Evolutionary conservation across 2,797 vertebrate genomes (phyloP).

Genomic region (Antennarius maculatus): DNA sequence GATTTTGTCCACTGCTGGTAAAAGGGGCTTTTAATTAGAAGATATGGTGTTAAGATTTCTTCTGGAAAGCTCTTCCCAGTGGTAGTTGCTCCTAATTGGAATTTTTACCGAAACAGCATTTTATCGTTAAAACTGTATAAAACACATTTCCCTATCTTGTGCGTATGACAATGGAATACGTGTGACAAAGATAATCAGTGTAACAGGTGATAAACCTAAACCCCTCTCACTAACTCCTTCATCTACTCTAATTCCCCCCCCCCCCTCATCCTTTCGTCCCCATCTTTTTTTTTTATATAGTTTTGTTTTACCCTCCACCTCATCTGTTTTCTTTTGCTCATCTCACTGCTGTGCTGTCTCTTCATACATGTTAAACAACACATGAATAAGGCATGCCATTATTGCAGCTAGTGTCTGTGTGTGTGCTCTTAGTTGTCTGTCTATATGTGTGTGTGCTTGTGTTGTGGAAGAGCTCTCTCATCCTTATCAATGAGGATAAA

Average conservation of each 20-base stretch:
- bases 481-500: conserved; percentile 57
- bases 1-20: no score
- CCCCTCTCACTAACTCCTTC: conserved; percentile 21
- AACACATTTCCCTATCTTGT: no score
- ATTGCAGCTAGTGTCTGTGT: background rate
- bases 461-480: conserved; percentile 16
- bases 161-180: no score
- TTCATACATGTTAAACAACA: conserved; percentile 50
- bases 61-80: no score
- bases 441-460: conserved; percentile 5
- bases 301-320: background rate
- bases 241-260: conserved; percentile 31
- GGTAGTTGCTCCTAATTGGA: no score
- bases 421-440: conserved; percentile 1
- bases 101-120: no score
- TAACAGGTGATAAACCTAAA: no score
- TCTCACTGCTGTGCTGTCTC: background rate
- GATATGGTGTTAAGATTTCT: no score
- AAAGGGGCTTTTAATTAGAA: no score
- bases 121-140: no score
- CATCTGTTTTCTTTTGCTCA: conserved; percentile 27
- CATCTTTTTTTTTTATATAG: conserved; percentile 8
- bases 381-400: conserved; percentile 59
- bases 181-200: no score
- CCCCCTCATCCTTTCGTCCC: conserved; percentile 14